These are phyloP conservation scores for Argopecten irradians DNA, from an alignment of 1,140 invertebrate species.

Conservation along the genomic window DNA sequence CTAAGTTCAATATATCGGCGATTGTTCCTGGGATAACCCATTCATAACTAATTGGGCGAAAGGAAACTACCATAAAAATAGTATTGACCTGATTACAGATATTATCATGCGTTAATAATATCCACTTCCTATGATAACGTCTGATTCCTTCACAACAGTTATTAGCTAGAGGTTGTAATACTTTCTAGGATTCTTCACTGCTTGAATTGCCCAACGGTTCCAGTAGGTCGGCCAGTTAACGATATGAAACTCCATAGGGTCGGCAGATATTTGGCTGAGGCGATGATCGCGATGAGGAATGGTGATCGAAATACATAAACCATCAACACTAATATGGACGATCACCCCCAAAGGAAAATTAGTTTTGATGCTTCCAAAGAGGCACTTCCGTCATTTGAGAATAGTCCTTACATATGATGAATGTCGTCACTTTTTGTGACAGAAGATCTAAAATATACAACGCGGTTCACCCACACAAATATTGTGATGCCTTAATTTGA, in stretches of 20 bases:
- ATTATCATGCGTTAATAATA: neutral
- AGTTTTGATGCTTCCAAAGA: neutral
- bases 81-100: neutral
- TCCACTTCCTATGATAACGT: neutral
- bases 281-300: neutral
- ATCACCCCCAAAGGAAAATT: neutral
- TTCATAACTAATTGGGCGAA: too few species aligned
- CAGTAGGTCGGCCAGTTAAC: neutral
- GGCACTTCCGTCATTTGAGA: neutral
- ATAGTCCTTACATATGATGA: neutral
- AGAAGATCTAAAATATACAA: neutral
- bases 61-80: too few species aligned
- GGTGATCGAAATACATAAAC: neutral
- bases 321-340: neutral
- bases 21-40: too few species aligned
- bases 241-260: neutral
- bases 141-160: neutral
- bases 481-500: neutral
- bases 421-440: neutral
- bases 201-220: neutral
- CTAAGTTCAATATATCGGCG: too few species aligned
- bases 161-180: neutral
- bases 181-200: neutral
- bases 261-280: neutral
- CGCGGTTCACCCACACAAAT: neutral